Percentiles rank a stretch among this genome's conserved stretches.
phyloP scores from a whole-genome alignment of 2,113 vertebrate genomes.

The Thymallus thymallus region DNA sequence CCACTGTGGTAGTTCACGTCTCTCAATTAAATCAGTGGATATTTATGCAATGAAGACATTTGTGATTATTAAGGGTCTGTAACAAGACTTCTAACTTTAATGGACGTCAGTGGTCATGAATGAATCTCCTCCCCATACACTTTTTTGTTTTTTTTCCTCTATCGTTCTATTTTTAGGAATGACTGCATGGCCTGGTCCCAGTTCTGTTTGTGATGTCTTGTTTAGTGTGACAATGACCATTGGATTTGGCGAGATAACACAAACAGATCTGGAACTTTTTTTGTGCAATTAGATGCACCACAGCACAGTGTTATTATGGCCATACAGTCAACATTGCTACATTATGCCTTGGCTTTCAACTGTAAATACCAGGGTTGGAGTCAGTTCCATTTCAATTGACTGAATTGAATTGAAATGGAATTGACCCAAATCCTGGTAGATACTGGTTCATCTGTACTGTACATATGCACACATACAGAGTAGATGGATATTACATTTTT shows the following conservation, averaged over 20 bases:
- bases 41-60: constrained; percentile 8
- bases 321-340: not conserved
- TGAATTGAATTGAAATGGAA: too few species aligned
- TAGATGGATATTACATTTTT: not conserved
- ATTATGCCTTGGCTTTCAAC: not conserved
- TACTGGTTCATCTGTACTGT: not conserved
- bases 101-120: not conserved
- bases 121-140: not conserved
- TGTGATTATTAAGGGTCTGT: constrained; percentile 14
- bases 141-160: too few species aligned
- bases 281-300: constrained; percentile 21
- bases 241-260: too few species aligned
- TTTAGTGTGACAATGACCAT: too few species aligned
- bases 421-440: not conserved
- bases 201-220: not conserved
- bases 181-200: too few species aligned
- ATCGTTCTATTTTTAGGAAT: not conserved
- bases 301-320: constrained; percentile 27
- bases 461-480: not conserved
- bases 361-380: too few species aligned
- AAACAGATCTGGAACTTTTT: not conserved
- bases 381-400: not conserved
- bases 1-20: too few species aligned
- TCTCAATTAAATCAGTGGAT: not conserved
- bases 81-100: not conserved